Conservation (phyloP, 2,113 vertebrate species). For the Oreocharis arfaki region DNA sequence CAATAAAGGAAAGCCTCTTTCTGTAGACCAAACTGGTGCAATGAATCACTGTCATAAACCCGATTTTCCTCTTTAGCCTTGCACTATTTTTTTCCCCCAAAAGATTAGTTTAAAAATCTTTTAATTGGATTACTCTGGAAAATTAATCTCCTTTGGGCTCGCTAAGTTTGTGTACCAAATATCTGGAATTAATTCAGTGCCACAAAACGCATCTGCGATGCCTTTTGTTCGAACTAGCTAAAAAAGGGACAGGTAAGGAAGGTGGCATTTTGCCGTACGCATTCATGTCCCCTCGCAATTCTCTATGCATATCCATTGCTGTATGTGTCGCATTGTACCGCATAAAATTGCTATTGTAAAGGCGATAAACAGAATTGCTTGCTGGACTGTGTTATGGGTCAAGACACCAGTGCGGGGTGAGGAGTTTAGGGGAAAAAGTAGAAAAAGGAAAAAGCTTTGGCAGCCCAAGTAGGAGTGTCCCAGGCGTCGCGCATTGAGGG, state of each 20-base stretch:
- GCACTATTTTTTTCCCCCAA: background rate
- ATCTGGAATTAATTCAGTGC: constrained; percentile 49
- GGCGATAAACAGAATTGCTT: background rate
- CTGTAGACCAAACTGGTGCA: background rate
- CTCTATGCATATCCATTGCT: background rate
- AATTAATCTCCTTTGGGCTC: constrained; percentile 74
- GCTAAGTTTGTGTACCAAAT: constrained; percentile 71
- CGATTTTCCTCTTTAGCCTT: constrained; percentile 15
- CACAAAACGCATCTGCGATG: background rate
- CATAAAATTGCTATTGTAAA: background rate
- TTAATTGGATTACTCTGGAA: constrained; percentile 76
- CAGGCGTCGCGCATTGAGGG: background rate
- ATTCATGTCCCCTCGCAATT: background rate
- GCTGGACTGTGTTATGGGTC: background rate
- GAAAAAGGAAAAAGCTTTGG: background rate
- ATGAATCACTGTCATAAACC: constrained; percentile 63
- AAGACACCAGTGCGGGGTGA: background rate
- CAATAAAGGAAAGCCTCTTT: background rate
- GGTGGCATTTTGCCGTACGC: background rate
- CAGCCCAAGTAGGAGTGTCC: background rate
- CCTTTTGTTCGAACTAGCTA: background rate
- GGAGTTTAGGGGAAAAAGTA: background rate
- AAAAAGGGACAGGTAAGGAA: background rate
- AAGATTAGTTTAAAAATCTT: constrained; percentile 76
- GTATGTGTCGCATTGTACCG: background rate